phyloP scores from a whole-genome alignment of 1,140 invertebrate species.

The Drosophila varians region DNA sequence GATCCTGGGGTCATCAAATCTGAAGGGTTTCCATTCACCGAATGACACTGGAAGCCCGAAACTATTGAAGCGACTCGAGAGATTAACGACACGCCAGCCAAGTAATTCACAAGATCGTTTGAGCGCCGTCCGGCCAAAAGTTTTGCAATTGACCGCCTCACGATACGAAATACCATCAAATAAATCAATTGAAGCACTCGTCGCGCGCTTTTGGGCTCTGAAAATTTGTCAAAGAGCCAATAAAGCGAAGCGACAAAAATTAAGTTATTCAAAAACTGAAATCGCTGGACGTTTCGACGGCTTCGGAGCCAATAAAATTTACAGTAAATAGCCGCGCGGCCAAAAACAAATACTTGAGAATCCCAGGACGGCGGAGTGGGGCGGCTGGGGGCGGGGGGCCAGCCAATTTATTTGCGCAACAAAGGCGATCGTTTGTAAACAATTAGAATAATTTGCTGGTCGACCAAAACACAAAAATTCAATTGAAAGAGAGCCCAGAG shows the following conservation, averaged over 20 bases:
- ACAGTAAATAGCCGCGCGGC: constrained; percentile 62
- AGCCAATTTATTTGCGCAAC: constrained; percentile 60
- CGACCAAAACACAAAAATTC: constrained; percentile 38
- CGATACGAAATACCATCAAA: constrained; percentile 57
- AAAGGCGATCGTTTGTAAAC: constrained; percentile 68
- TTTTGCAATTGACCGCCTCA: constrained; percentile 51
- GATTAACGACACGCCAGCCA: constrained; percentile 28
- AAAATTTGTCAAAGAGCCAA: constrained; percentile 79
- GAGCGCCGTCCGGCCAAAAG: constrained; percentile 38
- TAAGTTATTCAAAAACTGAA: constrained; percentile 65
- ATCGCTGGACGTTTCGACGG: constrained; percentile 43
- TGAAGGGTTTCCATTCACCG: not conserved
- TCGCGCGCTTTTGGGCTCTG: constrained; percentile 38
- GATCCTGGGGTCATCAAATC: not conserved
- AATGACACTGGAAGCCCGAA: not conserved
- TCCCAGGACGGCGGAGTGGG: too few relatives aligned
- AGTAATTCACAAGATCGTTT: constrained; percentile 67
- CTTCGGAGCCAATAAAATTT: constrained; percentile 63
- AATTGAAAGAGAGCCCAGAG: constrained; percentile 40
- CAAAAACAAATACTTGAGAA: constrained; percentile 16
- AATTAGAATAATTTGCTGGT: constrained; percentile 74
- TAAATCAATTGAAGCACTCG: constrained; percentile 78
- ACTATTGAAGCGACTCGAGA: not conserved
- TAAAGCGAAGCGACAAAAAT: constrained; percentile 48
- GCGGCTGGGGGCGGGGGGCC: too few relatives aligned